Evolutionary conservation across 2,888 invertebrate species (phyloP), one percentile per base, ranked within the genome.

Genomic region (Hedya salicella): DNA sequence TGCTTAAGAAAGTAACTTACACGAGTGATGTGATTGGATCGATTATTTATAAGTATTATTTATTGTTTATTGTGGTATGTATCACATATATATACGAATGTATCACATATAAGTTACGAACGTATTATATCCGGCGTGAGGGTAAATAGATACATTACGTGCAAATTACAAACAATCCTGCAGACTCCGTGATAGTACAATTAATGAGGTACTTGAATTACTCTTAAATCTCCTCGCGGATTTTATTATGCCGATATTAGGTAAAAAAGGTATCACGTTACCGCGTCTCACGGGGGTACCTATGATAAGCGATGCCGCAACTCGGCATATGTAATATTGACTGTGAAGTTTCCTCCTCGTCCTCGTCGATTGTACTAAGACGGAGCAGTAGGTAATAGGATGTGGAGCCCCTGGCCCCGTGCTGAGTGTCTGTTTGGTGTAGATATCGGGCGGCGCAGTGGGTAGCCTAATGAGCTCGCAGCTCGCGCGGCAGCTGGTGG

Each of bases 401-500:
- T 0, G 16, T 4, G 16, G 25, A 21, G 21, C 1, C 13, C 2
- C 2, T 17, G 11, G 1, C 25, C 16, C 25, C 6, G 19, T 42
- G 48, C 59, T 62, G 67, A 57, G 77, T 75, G 75, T 83, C 71
- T 83, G 82, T 83, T 83, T 78, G 76, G 79, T 87, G 84, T 89
- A 89, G 89, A 88, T 89, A 83, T 82, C 83, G 78, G 81, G 82
- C 75, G 78, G 77, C 76, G 79, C 84, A 75, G 84, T 80, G 77
- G 81, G 85, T 83, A 89, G 82, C 84, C 87, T 93, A 87, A 88
- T 93, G 93, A 91, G 89, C 87, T 93, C 93, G 87, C 93, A 93
- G 88, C 93, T 93, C 81, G 93, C 93, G 80, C 92, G 93, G 72
- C 93, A 93, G 87, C 92, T 93, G 85, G 93, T 93, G 80, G 93